Base-by-base conservation (phyloP, 2,797 vertebrate species). In the Tadarida brasiliensis region DNA sequence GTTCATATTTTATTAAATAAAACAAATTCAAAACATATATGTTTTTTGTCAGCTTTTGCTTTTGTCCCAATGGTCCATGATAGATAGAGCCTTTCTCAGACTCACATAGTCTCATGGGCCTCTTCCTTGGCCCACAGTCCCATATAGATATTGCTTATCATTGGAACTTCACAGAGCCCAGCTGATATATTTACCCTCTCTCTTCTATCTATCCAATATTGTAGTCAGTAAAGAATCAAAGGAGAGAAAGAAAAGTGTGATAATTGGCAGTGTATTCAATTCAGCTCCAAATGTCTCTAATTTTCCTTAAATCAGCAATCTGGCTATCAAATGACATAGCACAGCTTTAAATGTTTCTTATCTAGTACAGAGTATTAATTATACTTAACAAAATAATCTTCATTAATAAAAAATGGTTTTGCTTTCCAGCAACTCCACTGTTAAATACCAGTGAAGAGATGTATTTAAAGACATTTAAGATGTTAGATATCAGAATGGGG, bases 351-450 rank as follows among this genome's bases (percentile, higher is more conserved):
- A 92, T 39, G 24, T 26, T 92, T 94, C 20, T 92, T 93, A 7
- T 94, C 56, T 81, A 68, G 2, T 67, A 2, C n/a, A 91, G 3
- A 86, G 7, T 11, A 86, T 59, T 86, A 91, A 88, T 76, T 92
- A 84, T 49, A 84, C 35, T 82, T 88, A 93, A 54, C 47, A 96
- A 71, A 77, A 70, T 71, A n/a, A 71, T 35, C 9, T n/a, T 80
- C 65, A 94, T 92, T 94, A 39, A 33, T 90, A 7, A 93, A 95
- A 91, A 71, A 49, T 71, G 3, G n/a, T 96, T 92, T 85, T 86
- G 33, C 63, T 81, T 63, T 17, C 15, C 33, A 84, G 5, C 6
- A 56, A 65, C 20, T 78, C 56, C 51, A 71, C 44, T 85, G 33
- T 59, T 85, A 94, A 84, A 51, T 51, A 17, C 3, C 30, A 80